phyloP scores from a whole-genome alignment of 2,113 vertebrate species.

The Pelodiscus sinensis region DNA sequence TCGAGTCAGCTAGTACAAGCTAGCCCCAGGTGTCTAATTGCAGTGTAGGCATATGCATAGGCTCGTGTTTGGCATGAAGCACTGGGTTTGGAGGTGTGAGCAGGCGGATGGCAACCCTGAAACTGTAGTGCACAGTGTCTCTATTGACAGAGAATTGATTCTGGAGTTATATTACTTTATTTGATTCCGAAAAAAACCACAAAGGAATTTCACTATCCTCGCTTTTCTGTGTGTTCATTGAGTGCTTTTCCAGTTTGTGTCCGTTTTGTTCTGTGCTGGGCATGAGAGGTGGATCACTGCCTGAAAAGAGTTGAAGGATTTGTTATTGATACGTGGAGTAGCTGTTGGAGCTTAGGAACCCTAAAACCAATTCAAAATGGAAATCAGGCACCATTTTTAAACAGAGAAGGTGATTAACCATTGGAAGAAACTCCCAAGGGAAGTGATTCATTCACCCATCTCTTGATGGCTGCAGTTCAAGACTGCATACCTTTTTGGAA shows the following conservation, averaged over 20 bases:
- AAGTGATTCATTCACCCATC: background rate
- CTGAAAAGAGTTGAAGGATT: background rate
- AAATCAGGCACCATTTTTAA: background rate
- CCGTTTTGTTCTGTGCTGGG: background rate
- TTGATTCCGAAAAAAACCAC: background rate
- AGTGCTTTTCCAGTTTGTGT: background rate
- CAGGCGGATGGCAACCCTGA: slow-evolving; percentile 59
- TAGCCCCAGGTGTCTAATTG: background rate
- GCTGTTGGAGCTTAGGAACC: background rate
- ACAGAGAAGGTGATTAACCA: background rate
- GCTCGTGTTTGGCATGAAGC: slow-evolving; percentile 34
- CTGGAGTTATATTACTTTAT: slow-evolving; percentile 29
- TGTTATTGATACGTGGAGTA: background rate
- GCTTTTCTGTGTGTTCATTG: background rate
- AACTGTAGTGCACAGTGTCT: slow-evolving; percentile 31
- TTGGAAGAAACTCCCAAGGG: background rate
- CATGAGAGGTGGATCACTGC: background rate
- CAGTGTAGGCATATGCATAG: background rate
- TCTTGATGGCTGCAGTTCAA: slow-evolving; percentile 12
- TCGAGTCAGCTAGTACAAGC: background rate
- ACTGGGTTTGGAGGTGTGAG: slow-evolving; percentile 56
- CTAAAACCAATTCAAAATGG: background rate
- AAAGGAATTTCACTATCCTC: background rate
- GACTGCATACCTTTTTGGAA: slow-evolving; percentile 3
- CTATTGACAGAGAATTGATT: slow-evolving; percentile 32